phyloP scores from a whole-genome alignment of 2,888 invertebrate genomes.

The Augiades crinisus region DNA sequence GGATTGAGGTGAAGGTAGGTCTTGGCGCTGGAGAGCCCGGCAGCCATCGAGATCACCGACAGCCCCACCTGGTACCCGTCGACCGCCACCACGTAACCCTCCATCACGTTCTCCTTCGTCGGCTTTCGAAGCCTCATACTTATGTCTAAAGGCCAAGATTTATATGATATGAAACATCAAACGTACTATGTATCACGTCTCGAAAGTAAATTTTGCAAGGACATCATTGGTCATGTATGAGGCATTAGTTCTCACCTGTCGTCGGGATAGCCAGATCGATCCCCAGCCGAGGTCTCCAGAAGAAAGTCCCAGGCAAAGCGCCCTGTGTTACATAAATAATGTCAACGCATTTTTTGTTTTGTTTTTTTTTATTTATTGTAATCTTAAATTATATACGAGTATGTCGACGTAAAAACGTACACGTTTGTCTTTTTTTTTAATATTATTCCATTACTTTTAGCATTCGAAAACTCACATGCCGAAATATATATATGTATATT shows the following conservation, averaged over 20 bases:
- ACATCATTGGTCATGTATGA: too few relatives aligned
- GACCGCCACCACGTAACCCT: constrained; percentile 47
- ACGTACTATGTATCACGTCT: too few relatives aligned
- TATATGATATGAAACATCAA: not conserved
- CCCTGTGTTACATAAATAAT: constrained; percentile 34
- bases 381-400: too few relatives aligned
- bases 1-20: constrained; percentile 48
- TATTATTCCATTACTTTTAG: too few relatives aligned
- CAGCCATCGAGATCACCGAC: constrained; percentile 45
- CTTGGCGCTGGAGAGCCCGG: constrained; percentile 40
- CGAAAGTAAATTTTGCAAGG: too few relatives aligned
- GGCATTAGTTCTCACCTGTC: constrained; percentile 35
- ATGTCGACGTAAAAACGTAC: too few relatives aligned
- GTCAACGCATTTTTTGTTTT: not conserved
- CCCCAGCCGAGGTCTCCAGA: constrained; percentile 48
- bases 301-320: constrained; percentile 43
- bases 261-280: constrained; percentile 44
- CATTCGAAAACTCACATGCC: too few relatives aligned
- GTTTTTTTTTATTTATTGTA: too few relatives aligned
- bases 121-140: constrained; percentile 33
- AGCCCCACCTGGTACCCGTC: constrained; percentile 51
- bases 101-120: constrained; percentile 36
- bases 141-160: constrained; percentile 32
- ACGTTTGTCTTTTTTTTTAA: too few relatives aligned
- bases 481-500: too few relatives aligned